Evolutionary conservation across 2,888 invertebrate species (phyloP), one percentile per base, ranked within the genome.

Genomic region (Alviniconcha strummeri): DNA sequence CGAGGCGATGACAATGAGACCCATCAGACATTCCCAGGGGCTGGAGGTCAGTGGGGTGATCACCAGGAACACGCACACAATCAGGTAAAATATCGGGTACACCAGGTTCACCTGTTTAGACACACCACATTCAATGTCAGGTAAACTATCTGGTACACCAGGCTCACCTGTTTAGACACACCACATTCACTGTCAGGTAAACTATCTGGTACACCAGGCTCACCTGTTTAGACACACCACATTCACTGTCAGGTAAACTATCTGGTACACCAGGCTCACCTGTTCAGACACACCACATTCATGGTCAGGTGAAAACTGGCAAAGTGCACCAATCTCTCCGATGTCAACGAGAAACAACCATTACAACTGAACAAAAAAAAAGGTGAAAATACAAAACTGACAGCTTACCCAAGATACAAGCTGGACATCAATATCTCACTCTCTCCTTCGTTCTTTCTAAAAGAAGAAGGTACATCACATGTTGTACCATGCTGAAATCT

Each of bases 121-220:
- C 9, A 74, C 74, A 74, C 9, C 2, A 52, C 71, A 19, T 17
- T 71, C 83, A 93, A 89, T 81, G 91, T 83, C 86, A 93, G 85
- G 89, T 92, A 93, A 87, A 92, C 90, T 81, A 93, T 89, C 8
- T 92, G 93, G 84, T 93, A 91, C 19, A 90, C 84, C 56, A 93
- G 87, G 85, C 86, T 88, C 60, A 93, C 91, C 93, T 93, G 89
- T 13, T 36, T 4, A 77, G 7, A 60, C 9, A 74, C 74, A 74
- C 9, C 2, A 52, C 71, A 19, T 17, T 71, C 82, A 93, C 89
- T 81, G 91, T 83, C 86, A 93, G 85, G 89, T 92, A 93, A 87
- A 92, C 90, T 81, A 93, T 89, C 8, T 92, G 93, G 84, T 92
- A 91, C 19, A 90, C 84, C 56, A 93, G 87, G 85, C 86, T 88